These are phyloP conservation scores for Myopa tessellatipennis DNA, from an alignment of 2,888 invertebrate genomes.

Conservation along the genomic window DNA sequence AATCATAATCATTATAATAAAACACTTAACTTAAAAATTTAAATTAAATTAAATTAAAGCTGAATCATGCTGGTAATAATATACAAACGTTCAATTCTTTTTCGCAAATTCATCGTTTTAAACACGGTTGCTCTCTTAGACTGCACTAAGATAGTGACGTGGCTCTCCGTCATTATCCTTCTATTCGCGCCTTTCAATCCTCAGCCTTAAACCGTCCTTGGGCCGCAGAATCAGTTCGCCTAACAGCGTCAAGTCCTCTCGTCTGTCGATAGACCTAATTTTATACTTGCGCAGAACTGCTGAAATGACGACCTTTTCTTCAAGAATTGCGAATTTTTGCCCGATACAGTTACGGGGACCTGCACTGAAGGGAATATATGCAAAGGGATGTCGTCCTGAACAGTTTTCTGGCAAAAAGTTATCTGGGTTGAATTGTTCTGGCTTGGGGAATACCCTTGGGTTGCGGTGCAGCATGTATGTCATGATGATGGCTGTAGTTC, in stretches of 20 bases:
- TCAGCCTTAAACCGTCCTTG: constrained; percentile 71
- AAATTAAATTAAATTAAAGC: too few species aligned
- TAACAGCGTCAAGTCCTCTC: constrained; percentile 71
- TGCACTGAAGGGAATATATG: constrained; percentile 78
- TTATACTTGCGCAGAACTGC: constrained; percentile 71
- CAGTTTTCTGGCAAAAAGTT: constrained; percentile 77
- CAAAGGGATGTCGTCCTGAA: constrained; percentile 73
- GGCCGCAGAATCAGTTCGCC: constrained; percentile 74
- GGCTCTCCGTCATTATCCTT: background rate
- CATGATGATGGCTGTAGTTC: constrained; percentile 72
- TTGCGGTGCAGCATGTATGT: constrained; percentile 77
- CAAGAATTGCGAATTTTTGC: constrained; percentile 72
- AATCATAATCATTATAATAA: too few species aligned
- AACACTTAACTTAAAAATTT: too few species aligned
- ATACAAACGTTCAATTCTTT: too few species aligned
- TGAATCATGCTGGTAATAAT: too few species aligned
- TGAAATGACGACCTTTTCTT: constrained; percentile 72
- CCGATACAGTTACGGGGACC: constrained; percentile 74
- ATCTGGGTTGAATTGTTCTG: constrained; percentile 77
- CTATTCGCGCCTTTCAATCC: constrained; percentile 64
- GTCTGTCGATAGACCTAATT: constrained; percentile 71
- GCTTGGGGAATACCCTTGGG: constrained; percentile 75
- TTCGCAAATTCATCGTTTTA: too few species aligned
- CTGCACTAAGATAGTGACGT: too few species aligned
- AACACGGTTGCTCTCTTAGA: too few species aligned